phyloP scores from a whole-genome alignment of 2,888 invertebrate genomes.

The Endotricha flammealis region DNA sequence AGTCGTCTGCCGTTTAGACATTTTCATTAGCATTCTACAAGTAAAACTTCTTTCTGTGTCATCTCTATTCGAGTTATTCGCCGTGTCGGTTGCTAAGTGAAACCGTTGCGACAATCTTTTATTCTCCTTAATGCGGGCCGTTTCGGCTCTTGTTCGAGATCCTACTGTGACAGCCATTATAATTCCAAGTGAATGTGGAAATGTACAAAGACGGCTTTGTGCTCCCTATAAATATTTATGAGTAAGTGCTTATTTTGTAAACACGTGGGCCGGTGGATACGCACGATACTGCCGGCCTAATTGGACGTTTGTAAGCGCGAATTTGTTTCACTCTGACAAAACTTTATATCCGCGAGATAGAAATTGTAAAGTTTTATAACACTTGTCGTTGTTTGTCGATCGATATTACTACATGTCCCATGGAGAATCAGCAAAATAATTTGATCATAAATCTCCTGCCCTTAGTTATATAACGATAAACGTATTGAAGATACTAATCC shows the following conservation, averaged over 20 bases:
- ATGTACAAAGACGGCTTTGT: constrained; percentile 71
- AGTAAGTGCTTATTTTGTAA: constrained; percentile 69
- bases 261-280: constrained; percentile 71
- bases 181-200: constrained; percentile 72
- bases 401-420: constrained; percentile 2
- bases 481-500: constrained; percentile 62
- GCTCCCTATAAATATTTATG: constrained; percentile 72
- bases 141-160: constrained; percentile 72
- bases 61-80: constrained; percentile 53
- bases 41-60: constrained; percentile 55
- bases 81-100: constrained; percentile 67
- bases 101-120: constrained; percentile 65
- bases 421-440: constrained; percentile 18
- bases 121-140: constrained; percentile 65
- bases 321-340: constrained; percentile 57
- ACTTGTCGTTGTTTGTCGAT: neutral
- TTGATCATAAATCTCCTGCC: constrained; percentile 19
- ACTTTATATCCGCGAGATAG: constrained; percentile 17
- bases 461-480: constrained; percentile 61
- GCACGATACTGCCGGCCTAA: constrained; percentile 68
- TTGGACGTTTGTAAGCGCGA: constrained; percentile 64
- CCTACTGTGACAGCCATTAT: constrained; percentile 74
- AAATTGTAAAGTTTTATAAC: constrained; percentile 20
- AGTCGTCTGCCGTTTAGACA: constrained; percentile 26
- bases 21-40: constrained; percentile 44